Base-by-base conservation (phyloP, 2,113 vertebrate genomes). In the Engraulis encrasicolus region DNA sequence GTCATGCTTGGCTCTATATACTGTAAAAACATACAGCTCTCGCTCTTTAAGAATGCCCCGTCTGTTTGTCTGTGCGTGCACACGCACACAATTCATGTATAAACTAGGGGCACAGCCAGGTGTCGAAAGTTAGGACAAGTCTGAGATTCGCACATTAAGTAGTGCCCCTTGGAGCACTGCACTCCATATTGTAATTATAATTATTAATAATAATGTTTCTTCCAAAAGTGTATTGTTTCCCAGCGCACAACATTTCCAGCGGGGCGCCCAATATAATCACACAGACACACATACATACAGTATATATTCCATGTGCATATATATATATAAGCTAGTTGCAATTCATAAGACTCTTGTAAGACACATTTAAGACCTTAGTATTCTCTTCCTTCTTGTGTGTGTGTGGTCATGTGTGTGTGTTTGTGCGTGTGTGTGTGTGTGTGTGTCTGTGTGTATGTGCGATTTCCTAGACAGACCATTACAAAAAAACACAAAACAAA, bases 281-380 rank as follows among this genome's bases (percentile, higher is more conserved):
- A n/a, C n/a, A n/a, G n/a, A n/a, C n/a, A n/a, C n/a, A 50, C 49
- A 50, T 23, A 58, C 20, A 23, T n/a, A 58, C 23, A 58, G 19
- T 74, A 61, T 82, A n/a, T 18, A 36, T 40, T 27, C 27, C 37
- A 48, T 31, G 2, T 79, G 5, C 23, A 40, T 79, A 79, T 80
- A 38, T 80, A 34, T 61, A 66, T 78, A 78, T 83, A 78, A 37
- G 40, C 15, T 37, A 48, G 82, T 5, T 78, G 23, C 52, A 77
- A 45, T 71, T 78, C 23, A 23, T 27, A 82, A 38, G 74, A 37
- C 81, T 48, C 50, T 49, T 40, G 78, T 6, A 50, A 85, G 49
- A 80, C 84, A 85, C 27, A 74, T 20, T 34, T 50, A 71, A 19
- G 52, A 12, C 34, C 45, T n/a, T 86, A 79, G n/a, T 87, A 83